phyloP scores from a whole-genome alignment of 2,113 vertebrate genomes.

The Okapia johnstoni region DNA sequence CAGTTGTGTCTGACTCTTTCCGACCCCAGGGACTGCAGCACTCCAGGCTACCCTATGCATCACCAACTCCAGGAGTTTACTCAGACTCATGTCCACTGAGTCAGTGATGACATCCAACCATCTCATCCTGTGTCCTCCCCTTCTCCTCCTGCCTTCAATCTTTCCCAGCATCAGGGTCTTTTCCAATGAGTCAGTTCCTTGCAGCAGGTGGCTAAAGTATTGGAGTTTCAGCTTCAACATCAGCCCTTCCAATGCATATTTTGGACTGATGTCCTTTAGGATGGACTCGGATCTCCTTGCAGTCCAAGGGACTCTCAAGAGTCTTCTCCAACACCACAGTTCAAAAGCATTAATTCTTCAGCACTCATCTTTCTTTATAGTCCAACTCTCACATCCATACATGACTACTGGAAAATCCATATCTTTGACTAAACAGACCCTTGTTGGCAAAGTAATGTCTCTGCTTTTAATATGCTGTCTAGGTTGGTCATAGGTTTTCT shows the following conservation, averaged over 20 bases:
- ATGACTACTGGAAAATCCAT: not conserved
- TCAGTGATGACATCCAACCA: not conserved
- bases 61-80: not conserved
- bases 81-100: not conserved
- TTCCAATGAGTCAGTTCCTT: not conserved
- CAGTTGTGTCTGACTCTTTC: not conserved
- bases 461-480: not conserved
- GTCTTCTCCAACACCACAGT: not conserved
- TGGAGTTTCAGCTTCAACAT: not conserved
- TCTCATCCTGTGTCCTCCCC: not conserved
- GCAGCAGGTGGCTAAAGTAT: not conserved
- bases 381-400: not conserved
- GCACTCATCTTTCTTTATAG: not conserved
- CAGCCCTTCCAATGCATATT: not conserved
- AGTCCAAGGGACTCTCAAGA: not conserved
- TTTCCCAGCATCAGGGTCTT: not conserved
- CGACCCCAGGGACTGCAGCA: fast-evolving
- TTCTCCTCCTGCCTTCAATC: not conserved
- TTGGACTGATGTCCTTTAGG: not conserved
- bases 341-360: not conserved
- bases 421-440: not conserved
- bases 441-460: not conserved
- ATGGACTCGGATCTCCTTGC: not conserved
- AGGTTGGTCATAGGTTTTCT: not conserved
- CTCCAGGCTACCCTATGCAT: not conserved